Base-by-base conservation (phyloP, 1,140 invertebrate genomes). In the Pomacea maculata region DNA sequence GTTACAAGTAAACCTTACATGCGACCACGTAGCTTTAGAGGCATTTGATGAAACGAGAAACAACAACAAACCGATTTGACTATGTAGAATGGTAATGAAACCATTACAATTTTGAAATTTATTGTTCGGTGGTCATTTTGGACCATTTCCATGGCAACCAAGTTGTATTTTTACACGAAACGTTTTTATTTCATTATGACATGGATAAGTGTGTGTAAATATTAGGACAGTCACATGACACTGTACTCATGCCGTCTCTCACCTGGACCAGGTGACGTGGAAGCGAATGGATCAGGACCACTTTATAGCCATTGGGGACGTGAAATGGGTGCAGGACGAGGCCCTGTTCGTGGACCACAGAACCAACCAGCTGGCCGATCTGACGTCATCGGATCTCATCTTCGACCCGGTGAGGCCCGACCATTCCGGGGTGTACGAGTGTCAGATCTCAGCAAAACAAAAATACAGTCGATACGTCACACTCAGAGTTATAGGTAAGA, bases 381-480 rank as follows among this genome's bases (percentile, higher is more conserved):
- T 80, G 11, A 75, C 79, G 15, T 80, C 57, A n/a, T 80, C 71
- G 79, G 72, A 80, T n/a, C 63, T 80, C 19, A 63, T 74, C 21
- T 67, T 80, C 14, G 79, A 75, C 29, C 72, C 72, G 8, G 79
- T 80, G 15, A 14, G 72, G 19, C 79, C 71, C 4, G 72, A 80
- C n/a, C 79, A 80, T 63, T 61, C 72, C 21, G 79, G 73, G 3
- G 61, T 68, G 1, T 80, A 80, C n/a, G 79, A 80, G 64, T 80
- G 79, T 74, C 79, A 80, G 64, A 75, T 80, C 17, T 65, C 79
- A 10, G 72, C 79, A 21, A 80, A 74, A 25, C 14, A n/a, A 2
- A 75, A 80, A 34, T 72, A 54, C 29, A 68, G 34, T 12, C 10
- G 63, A 21, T 29, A 75, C 64, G 17, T 80, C 73, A 75, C 34